Evolutionary conservation across 35 echinoderm and acorn worm species (phyloP), one percentile per base, ranked within the genome.

Genomic region (Apostichopus parvimensis): DNA sequence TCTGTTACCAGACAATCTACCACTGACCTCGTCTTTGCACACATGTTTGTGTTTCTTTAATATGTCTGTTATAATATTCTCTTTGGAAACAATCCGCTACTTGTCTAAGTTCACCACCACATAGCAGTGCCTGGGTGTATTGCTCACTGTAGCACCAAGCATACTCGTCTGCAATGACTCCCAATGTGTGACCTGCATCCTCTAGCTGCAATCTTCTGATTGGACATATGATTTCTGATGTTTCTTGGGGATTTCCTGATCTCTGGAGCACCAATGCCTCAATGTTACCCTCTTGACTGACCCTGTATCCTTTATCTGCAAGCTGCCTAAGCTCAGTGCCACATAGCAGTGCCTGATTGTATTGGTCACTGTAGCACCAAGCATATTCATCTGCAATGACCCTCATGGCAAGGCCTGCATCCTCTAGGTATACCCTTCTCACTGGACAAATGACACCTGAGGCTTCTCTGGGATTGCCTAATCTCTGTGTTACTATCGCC

Each of bases 71-170:
- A 58, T 84, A 56, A 82, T 82, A 82, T 54, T 84, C 81, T 60
- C 17, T 59, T 59, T 84, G 81, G 18, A 84, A 84, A 52, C 81
- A 84, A 22, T 84, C 81, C 21, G 81, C 81, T 14, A 84, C 55
- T 23, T 60, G 53, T 84, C 81, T 84, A 12, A 84, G 56, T 84
- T 84, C 57, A 84, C 55, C 81, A 25, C 81, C 81, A 84, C 81
- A 84, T 14, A 53, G 28, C 53, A 84, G 57, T 24, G 81, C 81
- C 56, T 84, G 81, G 28, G 54, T 10, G 17, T 84, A 84, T 4
- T 59, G 57, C 8, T 84, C 81, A 58, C 81, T 84, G 81, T 59
- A 84, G 17, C 18, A 58, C 81, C 81, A 84, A 84, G 15, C 53
- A 58, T 58, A 58, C 81, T 84, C 54, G n/a, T 84, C 81, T 62